Evolutionary conservation across 1,140 invertebrate species (phyloP), one percentile per base, ranked within the genome.

Genomic region (Bursaphelenchus mucronatus): DNA sequence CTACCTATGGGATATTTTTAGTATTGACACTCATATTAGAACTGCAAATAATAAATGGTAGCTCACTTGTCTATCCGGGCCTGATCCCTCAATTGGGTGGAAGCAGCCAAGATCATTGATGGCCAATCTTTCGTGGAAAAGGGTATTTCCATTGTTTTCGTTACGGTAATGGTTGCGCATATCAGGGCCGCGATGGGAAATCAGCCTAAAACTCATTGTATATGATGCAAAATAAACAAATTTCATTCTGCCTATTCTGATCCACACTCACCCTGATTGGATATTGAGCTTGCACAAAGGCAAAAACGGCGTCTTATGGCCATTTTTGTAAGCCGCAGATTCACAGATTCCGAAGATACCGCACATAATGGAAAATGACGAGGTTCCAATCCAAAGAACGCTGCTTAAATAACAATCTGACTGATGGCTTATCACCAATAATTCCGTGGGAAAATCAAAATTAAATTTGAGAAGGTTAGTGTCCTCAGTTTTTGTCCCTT

Each of bases 71-170:
- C 71, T 61, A 49, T 64, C 62, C 43, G 56, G 21, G 10, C 43
- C 19, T 6, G 54, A 66, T 57, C 77, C 77, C 50, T 73, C 59
- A 19, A 80, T 49, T 39, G 78, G 78, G 53, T 80, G 78, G 11
- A 61, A 51, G 47, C 69, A 70, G 19, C 58, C 51, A 40, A 80
- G 63, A 63, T 80, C 78, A 51, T 75, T 74, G 62, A 80, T 80
- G 41, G 78, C 79, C 13, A 80, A 63, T 40, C 78, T 74, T 49
- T 80, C 78, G 62, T 80, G 78, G 58, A 65, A 74, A 15, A 80
- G 63, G 45, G 80, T 75, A 59, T 81, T 74, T 10, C 79, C 79
- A 39, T 67, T 80, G 40, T 45, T 55, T 19, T 74, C 61, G 57
- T 77, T 57, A 45, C 74, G 76, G 61, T 79, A 79, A n/a, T 21